phyloP scores from a whole-genome alignment of 2,888 invertebrate genomes.

The Diaprepes abbreviatus region DNA sequence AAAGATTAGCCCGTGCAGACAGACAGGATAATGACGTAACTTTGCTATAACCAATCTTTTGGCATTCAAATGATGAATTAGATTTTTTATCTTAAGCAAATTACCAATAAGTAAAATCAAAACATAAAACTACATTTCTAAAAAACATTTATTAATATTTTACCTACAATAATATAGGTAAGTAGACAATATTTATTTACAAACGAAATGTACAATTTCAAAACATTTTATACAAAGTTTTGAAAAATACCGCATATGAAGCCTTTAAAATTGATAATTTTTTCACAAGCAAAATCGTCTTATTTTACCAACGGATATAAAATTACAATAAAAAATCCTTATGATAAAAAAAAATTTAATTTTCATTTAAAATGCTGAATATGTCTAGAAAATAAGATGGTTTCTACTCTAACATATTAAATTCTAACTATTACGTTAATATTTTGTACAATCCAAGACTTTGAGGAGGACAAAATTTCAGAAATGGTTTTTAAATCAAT shows the following conservation, averaged over 20 bases:
- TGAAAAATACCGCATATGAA: not conserved
- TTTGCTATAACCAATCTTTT: too few species aligned
- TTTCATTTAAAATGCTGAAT: not conserved
- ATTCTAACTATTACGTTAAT: not conserved
- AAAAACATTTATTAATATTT: constrained; percentile 34
- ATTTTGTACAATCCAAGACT: constrained; percentile 22
- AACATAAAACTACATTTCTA: constrained; percentile 19
- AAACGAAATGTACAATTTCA: constrained; percentile 36
- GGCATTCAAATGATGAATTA: too few species aligned
- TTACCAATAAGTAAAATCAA: not conserved
- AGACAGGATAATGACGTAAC: too few species aligned
- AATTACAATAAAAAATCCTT: not conserved
- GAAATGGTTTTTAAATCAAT: not conserved
- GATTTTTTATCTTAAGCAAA: too few species aligned
- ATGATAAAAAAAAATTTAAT: not conserved
- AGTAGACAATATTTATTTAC: constrained; percentile 28
- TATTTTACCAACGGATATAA: not conserved
- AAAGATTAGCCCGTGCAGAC: too few species aligned
- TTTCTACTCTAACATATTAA: constrained; percentile 3
- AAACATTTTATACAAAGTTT: constrained; percentile 21
- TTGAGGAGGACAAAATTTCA: not conserved
- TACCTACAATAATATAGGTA: constrained; percentile 40
- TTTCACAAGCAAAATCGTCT: not conserved
- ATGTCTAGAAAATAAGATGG: constrained; percentile 3
- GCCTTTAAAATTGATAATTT: not conserved